A percentile compares a stretch with the other conserved stretches of the same genome.
These are phyloP conservation scores for Oscheius onirici DNA, from an alignment of 2,888 invertebrate species.

Conservation along the genomic window DNA sequence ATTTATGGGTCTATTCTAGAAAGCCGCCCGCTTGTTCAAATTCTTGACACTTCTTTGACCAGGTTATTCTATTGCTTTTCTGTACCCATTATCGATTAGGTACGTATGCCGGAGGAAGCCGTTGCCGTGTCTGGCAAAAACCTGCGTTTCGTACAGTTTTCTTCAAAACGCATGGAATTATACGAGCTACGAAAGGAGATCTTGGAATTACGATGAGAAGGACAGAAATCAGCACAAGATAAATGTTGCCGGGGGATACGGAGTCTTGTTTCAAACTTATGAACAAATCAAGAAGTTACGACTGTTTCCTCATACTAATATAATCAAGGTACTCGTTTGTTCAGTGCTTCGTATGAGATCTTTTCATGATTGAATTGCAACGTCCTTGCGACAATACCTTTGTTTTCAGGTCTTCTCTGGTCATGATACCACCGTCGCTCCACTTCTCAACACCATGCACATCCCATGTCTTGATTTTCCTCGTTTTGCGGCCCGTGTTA, in stretches of 20 bases:
- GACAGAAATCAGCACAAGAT: constrained; percentile 32
- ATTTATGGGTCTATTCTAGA: background rate
- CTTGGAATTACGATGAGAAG: constrained; percentile 38
- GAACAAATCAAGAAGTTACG: constrained; percentile 35
- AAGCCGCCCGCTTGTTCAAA: background rate
- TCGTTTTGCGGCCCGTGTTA: constrained; percentile 86
- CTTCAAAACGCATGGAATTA: constrained; percentile 39
- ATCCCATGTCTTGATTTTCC: constrained; percentile 74
- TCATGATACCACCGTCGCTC: constrained; percentile 52
- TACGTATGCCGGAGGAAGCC: constrained; percentile 37
- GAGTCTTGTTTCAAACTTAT: constrained; percentile 37
- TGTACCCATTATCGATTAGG: constrained; percentile 20
- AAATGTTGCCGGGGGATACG: constrained; percentile 39
- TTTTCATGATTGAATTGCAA: no score
- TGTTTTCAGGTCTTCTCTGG: constrained; percentile 52
- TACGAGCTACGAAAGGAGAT: constrained; percentile 41
- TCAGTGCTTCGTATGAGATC: no score
- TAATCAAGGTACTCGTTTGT: constrained; percentile 48
- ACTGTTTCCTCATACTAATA: constrained; percentile 47
- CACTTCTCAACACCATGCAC: constrained; percentile 50
- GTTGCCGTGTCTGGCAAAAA: constrained; percentile 32
- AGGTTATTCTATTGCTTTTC: background rate
- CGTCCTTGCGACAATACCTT: no score
- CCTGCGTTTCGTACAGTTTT: constrained; percentile 36
- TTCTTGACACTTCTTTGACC: constrained; percentile 7